Conservation (phyloP, 2,888 invertebrate genomes). For the Xylocampa areola region DNA sequence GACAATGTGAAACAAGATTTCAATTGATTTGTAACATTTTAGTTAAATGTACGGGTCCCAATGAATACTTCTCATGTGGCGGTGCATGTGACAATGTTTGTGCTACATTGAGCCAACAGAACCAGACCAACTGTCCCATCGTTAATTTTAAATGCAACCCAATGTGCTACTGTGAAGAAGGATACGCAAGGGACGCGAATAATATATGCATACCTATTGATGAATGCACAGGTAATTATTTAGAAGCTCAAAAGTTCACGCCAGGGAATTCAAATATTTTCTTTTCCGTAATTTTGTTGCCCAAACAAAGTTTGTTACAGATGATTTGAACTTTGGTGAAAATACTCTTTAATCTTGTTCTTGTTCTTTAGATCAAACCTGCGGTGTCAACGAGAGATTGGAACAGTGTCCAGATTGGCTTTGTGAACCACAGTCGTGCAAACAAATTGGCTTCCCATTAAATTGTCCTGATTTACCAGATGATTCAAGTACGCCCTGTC, state of each 20-base stretch:
- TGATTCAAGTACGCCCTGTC: background rate
- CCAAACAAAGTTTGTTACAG: too few relatives aligned
- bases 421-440: conserved; percentile 22
- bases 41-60: conserved; percentile 49
- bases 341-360: background rate
- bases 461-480: background rate
- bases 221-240: conserved; percentile 60
- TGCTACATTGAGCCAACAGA: conserved; percentile 59
- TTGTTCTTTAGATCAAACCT: conserved; percentile 2
- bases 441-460: conserved; percentile 23
- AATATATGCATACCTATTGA: conserved; percentile 59
- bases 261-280: too few relatives aligned
- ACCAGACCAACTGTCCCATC: conserved; percentile 65
- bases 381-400: conserved; percentile 26
- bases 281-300: too few relatives aligned
- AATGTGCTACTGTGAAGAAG: conserved; percentile 69
- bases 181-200: conserved; percentile 62
- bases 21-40: conserved; percentile 6
- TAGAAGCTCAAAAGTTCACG: too few relatives aligned
- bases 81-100: conserved; percentile 75
- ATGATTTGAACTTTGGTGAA: too few relatives aligned
- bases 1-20: too few relatives aligned
- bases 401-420: conserved; percentile 21
- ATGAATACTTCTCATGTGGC: conserved; percentile 72
- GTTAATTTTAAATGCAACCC: conserved; percentile 62